Base-by-base conservation (phyloP, 1,140 invertebrate genomes). In the Solen grandis region DNA sequence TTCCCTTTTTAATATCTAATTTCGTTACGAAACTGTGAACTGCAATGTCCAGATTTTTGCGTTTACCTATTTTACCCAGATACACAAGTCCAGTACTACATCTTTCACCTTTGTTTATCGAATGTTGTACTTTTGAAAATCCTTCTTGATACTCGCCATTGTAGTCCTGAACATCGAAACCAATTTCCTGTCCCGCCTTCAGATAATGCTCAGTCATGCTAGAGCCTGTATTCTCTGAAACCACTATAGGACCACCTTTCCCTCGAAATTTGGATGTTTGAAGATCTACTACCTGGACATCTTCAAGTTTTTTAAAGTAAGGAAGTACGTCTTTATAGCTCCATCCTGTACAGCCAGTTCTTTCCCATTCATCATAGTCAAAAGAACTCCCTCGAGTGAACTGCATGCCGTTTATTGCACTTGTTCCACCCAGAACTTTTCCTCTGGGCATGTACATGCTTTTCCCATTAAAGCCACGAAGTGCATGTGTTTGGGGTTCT, bases 391-490 rank as follows among this genome's bases (percentile, higher is more conserved):
- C 98, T 25, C 98, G 93, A 0, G 99, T 92, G 86, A 99, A 99
- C 0, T 98, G 92, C 97, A 99, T 98, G 88, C 98, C 98, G 90
- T 99, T 99, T 0, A 99, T 93, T 0, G 97, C 96, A 3, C 96
- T 97, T 0, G 96, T 96, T 0, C 97, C 97, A 0, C 97, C 97
- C 5, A 89, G 59, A 13, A 82, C 83, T 54, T 78, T 75, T 14
- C 92, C 91, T 19, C 72, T 22, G n/a, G 70, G 70, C 65, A 55
- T 75, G 46, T 54, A 70, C 8, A 2, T 41, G 1, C 5, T 52
- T 14, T 70, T 94, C 93, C 95, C 95, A 13, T 94, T 94, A 76
- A 96, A 95, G 95, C 96, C 97, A 84, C 97, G 93, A 89, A 96
- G 97, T 0, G 95, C 94, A 3, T 95, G 95, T 66, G 95, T 95